Evolutionary conservation across 2,797 vertebrate species (phyloP).

Genomic region (Sparus aurata): DNA sequence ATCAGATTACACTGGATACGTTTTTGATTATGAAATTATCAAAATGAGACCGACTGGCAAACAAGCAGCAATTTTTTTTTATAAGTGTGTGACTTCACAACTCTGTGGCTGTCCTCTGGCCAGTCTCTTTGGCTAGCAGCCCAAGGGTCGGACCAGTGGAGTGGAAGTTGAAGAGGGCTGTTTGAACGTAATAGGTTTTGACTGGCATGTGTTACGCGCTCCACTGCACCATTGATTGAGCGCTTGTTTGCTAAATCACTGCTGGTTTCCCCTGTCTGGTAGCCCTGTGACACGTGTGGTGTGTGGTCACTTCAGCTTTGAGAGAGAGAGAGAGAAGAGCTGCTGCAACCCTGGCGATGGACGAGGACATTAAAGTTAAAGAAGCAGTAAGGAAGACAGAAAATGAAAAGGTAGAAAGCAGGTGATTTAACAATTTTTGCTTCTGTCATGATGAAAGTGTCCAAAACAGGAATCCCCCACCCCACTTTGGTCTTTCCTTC

Average conservation of each 20-base stretch:
- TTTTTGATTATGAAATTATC: too few relatives aligned
- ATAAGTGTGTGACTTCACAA: slow-evolving; percentile 44
- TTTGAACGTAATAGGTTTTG: slow-evolving; percentile 96
- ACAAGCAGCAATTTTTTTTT: neutral
- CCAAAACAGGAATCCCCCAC: slow-evolving; percentile 18
- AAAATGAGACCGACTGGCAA: neutral
- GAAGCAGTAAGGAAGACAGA: slow-evolving; percentile 4
- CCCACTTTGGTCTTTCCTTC: slow-evolving; percentile 65
- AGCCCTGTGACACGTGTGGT: slow-evolving; percentile 86
- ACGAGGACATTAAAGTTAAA: slow-evolving; percentile 40
- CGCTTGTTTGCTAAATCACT: slow-evolving; percentile 95
- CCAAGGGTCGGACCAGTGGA: slow-evolving; percentile 88
- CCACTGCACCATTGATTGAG: slow-evolving; percentile 95
- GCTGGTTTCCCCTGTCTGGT: slow-evolving; percentile 90
- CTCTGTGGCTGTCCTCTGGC: slow-evolving; percentile 80
- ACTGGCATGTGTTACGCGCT: slow-evolving; percentile 94
- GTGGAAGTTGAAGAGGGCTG: slow-evolving; percentile 90
- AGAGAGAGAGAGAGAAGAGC: slow-evolving; percentile 30
- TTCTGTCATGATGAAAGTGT: slow-evolving; percentile 33
- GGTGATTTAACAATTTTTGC: neutral
- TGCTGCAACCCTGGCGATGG: slow-evolving; percentile 27
- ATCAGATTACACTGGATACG: neutral
- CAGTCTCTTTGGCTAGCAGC: slow-evolving; percentile 86
- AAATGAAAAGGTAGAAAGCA: slow-evolving; percentile 14
- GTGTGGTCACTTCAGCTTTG: slow-evolving; percentile 82